phyloP scores from a whole-genome alignment of 2,888 invertebrate species.

The Dryobota labecula region DNA sequence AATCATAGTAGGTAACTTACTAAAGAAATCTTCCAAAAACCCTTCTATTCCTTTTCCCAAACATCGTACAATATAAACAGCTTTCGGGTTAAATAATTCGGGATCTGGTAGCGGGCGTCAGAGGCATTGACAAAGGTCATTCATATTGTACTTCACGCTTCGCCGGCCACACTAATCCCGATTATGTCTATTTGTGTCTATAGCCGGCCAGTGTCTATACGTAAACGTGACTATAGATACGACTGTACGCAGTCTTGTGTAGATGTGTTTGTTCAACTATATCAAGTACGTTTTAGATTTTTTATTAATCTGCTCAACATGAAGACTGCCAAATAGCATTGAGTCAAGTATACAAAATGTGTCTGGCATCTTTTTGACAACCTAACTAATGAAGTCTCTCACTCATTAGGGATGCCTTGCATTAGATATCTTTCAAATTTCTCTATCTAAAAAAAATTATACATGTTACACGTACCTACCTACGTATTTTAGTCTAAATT shows the following conservation, averaged over 20 bases:
- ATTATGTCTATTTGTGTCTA: constrained; percentile 78
- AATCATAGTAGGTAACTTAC: neutral
- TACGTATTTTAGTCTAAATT: neutral
- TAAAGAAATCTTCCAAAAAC: neutral
- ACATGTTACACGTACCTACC: no score
- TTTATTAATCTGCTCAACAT: neutral
- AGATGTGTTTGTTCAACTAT: neutral
- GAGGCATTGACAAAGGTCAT: constrained; percentile 87
- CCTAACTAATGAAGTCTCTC: neutral
- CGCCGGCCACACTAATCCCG: constrained; percentile 83
- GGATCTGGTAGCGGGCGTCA: constrained; percentile 76
- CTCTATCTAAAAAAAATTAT: no score
- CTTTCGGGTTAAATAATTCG: constrained; percentile 78
- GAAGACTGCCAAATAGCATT: neutral
- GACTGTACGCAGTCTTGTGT: neutral
- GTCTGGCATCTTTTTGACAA: neutral
- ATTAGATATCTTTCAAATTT: neutral
- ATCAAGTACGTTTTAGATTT: neutral
- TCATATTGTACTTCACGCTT: constrained; percentile 86
- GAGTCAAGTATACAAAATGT: neutral
- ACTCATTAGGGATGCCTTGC: neutral
- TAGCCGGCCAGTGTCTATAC: constrained; percentile 40
- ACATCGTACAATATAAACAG: constrained; percentile 72
- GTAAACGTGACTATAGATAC: constrained; percentile 28
- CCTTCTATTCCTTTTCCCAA: neutral